These are phyloP conservation scores for Meliscaeva auricollis DNA, from an alignment of 2,888 invertebrate genomes.

Conservation along the genomic window DNA sequence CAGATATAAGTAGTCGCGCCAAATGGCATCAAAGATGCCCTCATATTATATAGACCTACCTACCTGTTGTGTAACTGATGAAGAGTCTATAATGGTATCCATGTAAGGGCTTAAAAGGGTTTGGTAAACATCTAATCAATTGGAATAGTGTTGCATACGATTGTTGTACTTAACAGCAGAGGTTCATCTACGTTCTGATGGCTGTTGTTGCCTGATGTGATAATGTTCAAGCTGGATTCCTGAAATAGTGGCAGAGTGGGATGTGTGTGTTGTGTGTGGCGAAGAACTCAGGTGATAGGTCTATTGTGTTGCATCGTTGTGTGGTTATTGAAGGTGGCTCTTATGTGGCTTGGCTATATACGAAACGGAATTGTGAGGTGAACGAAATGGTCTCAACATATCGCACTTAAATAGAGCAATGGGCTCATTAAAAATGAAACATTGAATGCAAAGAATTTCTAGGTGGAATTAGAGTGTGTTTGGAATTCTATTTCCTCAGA, in stretches of 20 bases:
- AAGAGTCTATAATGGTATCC: neutral
- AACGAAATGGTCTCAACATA: neutral
- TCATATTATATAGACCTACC: neutral
- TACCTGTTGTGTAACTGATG: constrained; percentile 51
- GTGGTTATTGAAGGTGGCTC: constrained; percentile 26
- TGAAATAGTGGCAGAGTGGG: constrained; percentile 22
- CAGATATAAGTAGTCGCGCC: constrained; percentile 29
- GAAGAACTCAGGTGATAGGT: constrained; percentile 9
- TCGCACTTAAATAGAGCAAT: neutral
- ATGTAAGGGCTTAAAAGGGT: constrained; percentile 15
- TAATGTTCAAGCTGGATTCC: constrained; percentile 11
- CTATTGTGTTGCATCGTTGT: constrained; percentile 37
- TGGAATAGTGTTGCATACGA: constrained; percentile 58
- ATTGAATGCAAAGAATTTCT: neutral
- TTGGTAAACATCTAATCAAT: constrained; percentile 63
- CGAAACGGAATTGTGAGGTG: constrained; percentile 14
- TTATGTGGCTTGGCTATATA: constrained; percentile 9
- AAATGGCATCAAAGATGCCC: constrained; percentile 46
- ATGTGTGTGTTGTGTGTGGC: neutral
- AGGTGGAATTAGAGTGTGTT: too few relatives aligned
- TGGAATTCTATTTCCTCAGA: too few relatives aligned
- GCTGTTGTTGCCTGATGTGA: constrained; percentile 8
- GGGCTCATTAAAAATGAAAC: constrained; percentile 2
- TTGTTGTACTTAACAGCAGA: constrained; percentile 46
- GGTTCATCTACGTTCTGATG: too few relatives aligned